phyloP scores from a whole-genome alignment of 2,888 invertebrate genomes.

The Baronia brevicornis region DNA sequence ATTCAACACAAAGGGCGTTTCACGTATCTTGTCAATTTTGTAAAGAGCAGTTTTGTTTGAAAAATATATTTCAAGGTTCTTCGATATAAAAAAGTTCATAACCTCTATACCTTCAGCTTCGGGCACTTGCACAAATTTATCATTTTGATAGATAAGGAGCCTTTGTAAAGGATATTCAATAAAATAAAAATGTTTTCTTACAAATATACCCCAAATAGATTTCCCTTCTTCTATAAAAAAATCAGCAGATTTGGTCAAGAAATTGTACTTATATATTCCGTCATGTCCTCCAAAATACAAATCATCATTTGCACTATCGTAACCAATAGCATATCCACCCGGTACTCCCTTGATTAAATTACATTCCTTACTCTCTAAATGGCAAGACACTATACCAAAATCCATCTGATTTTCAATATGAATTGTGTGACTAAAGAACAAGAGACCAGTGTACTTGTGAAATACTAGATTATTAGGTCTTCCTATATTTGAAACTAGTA shows the following conservation, averaged over 20 bases:
- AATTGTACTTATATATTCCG: slow-evolving; percentile 62
- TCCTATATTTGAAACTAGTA: slow-evolving; percentile 36
- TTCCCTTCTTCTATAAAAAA: slow-evolving; percentile 54
- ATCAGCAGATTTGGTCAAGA: slow-evolving; percentile 44
- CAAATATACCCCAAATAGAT: slow-evolving; percentile 54
- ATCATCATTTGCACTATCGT: slow-evolving; percentile 55
- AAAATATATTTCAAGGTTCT: slow-evolving; percentile 43
- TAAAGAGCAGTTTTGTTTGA: slow-evolving; percentile 58
- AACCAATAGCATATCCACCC: slow-evolving; percentile 56
- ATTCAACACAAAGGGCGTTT: slow-evolving; percentile 29
- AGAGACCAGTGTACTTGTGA: slow-evolving; percentile 47
- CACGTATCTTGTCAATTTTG: slow-evolving; percentile 38
- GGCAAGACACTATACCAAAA: slow-evolving; percentile 45
- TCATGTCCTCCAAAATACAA: slow-evolving; percentile 60
- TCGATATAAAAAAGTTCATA: slow-evolving; percentile 49
- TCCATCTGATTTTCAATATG: slow-evolving; percentile 39
- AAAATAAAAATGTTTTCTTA: slow-evolving; percentile 53
- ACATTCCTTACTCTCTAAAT: slow-evolving; percentile 36
- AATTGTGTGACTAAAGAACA: slow-evolving; percentile 58
- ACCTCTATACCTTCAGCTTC: slow-evolving; percentile 48
- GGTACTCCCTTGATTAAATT: slow-evolving; percentile 35
- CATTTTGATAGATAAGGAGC: slow-evolving; percentile 42
- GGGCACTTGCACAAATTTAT: slow-evolving; percentile 40
- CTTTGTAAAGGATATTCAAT: slow-evolving; percentile 56
- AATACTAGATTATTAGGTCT: slow-evolving; percentile 50